These are phyloP conservation scores for Mergus octosetaceus DNA, from an alignment of 2,797 vertebrate genomes.

Conservation along the genomic window DNA sequence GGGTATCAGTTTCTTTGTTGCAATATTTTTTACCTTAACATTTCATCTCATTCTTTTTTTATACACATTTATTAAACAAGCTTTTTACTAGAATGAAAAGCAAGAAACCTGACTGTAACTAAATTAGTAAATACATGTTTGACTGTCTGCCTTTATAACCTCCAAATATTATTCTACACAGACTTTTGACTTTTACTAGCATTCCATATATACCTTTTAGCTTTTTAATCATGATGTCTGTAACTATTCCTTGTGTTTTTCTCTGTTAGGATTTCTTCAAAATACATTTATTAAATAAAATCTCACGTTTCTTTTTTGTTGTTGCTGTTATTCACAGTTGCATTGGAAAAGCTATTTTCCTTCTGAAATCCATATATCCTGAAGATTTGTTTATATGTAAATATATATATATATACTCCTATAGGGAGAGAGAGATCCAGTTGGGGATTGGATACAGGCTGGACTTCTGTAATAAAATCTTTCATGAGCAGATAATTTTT, in stretches of 20 bases:
- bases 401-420: too few relatives aligned
- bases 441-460: not conserved
- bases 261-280: not conserved
- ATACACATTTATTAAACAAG: not conserved
- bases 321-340: not conserved
- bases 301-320: not conserved
- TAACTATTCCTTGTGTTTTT: not conserved
- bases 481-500: not conserved
- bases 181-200: accelerated
- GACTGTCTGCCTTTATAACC: not conserved
- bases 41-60: not conserved
- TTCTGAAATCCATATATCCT: not conserved
- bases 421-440: not conserved
- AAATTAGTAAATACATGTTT: not conserved
- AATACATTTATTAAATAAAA: not conserved
- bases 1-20: not conserved
- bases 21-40: not conserved
- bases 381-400: too few relatives aligned
- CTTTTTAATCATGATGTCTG: not conserved
- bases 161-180: not conserved
- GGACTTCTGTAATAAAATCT: not conserved
- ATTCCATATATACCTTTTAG: not conserved
- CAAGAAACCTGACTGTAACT: not conserved
- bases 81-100: not conserved
- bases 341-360: not conserved